These are phyloP conservation scores for Eristalinus aeneus DNA, from an alignment of 2,888 invertebrate genomes.

Conservation along the genomic window DNA sequence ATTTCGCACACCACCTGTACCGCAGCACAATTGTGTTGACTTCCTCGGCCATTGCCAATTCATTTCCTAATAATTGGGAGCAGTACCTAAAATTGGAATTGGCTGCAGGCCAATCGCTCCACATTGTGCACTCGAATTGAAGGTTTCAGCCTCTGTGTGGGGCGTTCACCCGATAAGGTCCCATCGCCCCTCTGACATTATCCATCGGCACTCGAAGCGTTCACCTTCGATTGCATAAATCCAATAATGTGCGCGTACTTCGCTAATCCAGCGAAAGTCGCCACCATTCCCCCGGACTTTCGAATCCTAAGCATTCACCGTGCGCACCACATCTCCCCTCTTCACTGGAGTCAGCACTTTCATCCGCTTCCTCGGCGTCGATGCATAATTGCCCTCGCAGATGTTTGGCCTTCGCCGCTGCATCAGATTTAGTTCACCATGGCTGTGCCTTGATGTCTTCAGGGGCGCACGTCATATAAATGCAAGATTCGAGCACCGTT, in stretches of 20 bases:
- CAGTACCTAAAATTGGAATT: constrained; percentile 34
- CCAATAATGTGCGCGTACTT: constrained; percentile 50
- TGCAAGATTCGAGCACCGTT: constrained; percentile 31
- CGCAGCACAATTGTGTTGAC: constrained; percentile 2
- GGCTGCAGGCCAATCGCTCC: constrained; percentile 15
- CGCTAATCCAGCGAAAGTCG: constrained; percentile 60
- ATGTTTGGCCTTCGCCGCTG: constrained; percentile 30
- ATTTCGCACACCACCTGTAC: constrained; percentile 14
- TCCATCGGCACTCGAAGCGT: constrained; percentile 45
- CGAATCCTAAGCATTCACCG: constrained; percentile 60
- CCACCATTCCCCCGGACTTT: constrained; percentile 52
- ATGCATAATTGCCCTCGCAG: constrained; percentile 54
- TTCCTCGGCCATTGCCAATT: constrained; percentile 30
- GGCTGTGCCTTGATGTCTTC: constrained; percentile 38
- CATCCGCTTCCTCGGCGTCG: constrained; percentile 32
- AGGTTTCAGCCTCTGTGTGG: constrained; percentile 33
- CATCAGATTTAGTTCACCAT: constrained; percentile 53
- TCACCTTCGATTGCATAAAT: constrained; percentile 62
- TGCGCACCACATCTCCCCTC: constrained; percentile 2
- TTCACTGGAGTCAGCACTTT: constrained; percentile 42
- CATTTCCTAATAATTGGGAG: constrained; percentile 42
- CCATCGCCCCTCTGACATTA: constrained; percentile 18
- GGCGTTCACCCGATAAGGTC: constrained; percentile 60
- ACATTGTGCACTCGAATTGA: constrained; percentile 43
- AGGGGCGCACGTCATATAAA: constrained; percentile 64